Evolutionary conservation across 2,113 vertebrate species (phyloP).

Genomic region (Sciurus niger): DNA sequence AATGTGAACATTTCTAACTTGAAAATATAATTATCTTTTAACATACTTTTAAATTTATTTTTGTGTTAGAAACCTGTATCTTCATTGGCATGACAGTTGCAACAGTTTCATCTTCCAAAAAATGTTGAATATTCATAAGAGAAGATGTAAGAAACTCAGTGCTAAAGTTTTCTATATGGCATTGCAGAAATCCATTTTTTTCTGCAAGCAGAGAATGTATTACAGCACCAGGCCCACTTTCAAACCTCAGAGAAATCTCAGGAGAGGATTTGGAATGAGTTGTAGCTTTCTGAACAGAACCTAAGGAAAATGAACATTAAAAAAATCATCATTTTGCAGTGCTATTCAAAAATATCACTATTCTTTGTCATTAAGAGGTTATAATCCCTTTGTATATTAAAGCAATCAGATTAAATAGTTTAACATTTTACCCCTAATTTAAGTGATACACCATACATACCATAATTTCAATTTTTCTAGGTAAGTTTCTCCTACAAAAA

Average conservation of each 20-base stretch:
- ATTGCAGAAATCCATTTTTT: slow-evolving; percentile 97
- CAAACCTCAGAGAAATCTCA: slow-evolving; percentile 94
- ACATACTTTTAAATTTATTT: slow-evolving; percentile 95
- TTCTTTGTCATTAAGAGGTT: slow-evolving; percentile 56
- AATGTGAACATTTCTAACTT: slow-evolving; percentile 61
- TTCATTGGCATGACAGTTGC: slow-evolving; percentile 97
- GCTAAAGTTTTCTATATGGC: slow-evolving; percentile 94
- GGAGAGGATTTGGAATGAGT: slow-evolving; percentile 88
- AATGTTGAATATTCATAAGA: slow-evolving; percentile 95
- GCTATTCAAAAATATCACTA: slow-evolving; percentile 4
- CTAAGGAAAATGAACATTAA: slow-evolving; percentile 85
- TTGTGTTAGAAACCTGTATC: slow-evolving; percentile 95
- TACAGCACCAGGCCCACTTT: slow-evolving; percentile 94
- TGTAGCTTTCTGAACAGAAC: slow-evolving; percentile 88
- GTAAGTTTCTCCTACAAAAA: slow-evolving; percentile 11
- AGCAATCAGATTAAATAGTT: slow-evolving; percentile 17
- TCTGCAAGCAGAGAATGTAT: slow-evolving; percentile 94
- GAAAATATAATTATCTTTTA: slow-evolving; percentile 69
- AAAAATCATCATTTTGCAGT: slow-evolving; percentile 66
- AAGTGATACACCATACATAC: not conserved
- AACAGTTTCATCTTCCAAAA: slow-evolving; percentile 95
- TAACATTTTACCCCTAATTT: slow-evolving; percentile 44
- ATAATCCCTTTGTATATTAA: slow-evolving; percentile 10
- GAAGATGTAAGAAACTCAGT: slow-evolving; percentile 95
- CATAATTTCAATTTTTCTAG: slow-evolving; percentile 37